phyloP scores from a whole-genome alignment of 2,113 vertebrate genomes.

The Hiodon tergisus region DNA sequence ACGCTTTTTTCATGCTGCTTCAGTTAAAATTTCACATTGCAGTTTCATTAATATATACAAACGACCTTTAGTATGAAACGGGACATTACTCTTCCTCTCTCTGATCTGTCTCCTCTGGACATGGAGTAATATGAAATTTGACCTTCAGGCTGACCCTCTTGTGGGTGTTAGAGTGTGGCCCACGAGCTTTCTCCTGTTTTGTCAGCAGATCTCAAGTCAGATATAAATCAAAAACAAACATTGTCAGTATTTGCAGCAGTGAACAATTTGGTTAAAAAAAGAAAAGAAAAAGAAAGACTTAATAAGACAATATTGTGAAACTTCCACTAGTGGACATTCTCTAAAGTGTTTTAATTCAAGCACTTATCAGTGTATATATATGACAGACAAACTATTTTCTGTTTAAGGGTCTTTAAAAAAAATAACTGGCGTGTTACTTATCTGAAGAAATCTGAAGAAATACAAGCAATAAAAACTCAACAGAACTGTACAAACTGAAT shows the following conservation, averaged over 20 bases:
- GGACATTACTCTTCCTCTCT: constrained; percentile 62
- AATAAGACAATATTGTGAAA: too few relatives aligned
- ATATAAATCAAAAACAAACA: constrained; percentile 54
- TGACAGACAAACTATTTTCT: too few relatives aligned
- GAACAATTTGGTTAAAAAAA: too few relatives aligned
- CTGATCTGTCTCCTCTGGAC: constrained; percentile 58
- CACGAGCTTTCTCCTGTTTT: constrained; percentile 51
- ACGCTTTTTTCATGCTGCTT: constrained; percentile 41
- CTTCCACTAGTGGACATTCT: too few relatives aligned
- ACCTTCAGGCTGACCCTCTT: constrained; percentile 56
- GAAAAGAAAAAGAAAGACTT: too few relatives aligned
- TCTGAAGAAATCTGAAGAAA: too few relatives aligned
- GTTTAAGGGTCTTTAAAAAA: too few relatives aligned
- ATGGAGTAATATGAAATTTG: constrained; percentile 68
- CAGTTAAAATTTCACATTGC: constrained; percentile 57
- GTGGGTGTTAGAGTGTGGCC: constrained; percentile 57
- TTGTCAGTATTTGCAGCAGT: background rate
- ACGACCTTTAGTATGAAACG: constrained; percentile 65
- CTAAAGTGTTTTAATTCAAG: too few relatives aligned
- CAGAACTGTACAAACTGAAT: too few relatives aligned
- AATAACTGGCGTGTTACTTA: too few relatives aligned
- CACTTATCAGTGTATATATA: too few relatives aligned
- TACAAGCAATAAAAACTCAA: too few relatives aligned
- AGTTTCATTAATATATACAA: constrained; percentile 55
- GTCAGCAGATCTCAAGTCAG: constrained; percentile 42